Conservation (phyloP, 2,888 invertebrate genomes). For the Tenthredo distinguenda region DNA sequence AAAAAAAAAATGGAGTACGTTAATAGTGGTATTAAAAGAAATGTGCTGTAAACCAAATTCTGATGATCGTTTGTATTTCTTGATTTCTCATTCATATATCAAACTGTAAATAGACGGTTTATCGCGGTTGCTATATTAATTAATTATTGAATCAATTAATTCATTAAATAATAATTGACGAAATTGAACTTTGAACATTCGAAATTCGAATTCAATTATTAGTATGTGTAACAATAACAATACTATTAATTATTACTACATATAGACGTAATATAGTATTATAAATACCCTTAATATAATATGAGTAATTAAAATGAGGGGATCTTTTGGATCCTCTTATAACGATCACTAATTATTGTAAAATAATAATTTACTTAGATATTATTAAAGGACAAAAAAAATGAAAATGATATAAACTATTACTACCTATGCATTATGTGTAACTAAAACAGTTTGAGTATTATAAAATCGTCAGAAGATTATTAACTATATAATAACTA, state of each 20-base stretch:
- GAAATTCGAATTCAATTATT: slow-evolving; percentile 16
- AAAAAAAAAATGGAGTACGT: not conserved
- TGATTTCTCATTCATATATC: not conserved
- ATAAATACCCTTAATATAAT: not conserved
- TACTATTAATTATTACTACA: not conserved
- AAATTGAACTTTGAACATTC: slow-evolving; percentile 13
- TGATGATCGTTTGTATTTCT: not conserved
- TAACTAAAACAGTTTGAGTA: not conserved
- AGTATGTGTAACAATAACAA: slow-evolving; percentile 20
- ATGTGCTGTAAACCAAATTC: slow-evolving; percentile 44
- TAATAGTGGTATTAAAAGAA: not conserved
- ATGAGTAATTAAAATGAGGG: not conserved
- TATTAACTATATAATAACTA: slow-evolving; percentile 4
- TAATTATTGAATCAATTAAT: not conserved
- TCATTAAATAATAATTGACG: not conserved
- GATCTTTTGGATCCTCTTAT: not conserved
- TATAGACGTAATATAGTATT: not conserved
- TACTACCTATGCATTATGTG: not conserved
- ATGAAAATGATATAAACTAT: not conserved
- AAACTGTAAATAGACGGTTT: slow-evolving; percentile 10
- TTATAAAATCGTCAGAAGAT: not conserved
- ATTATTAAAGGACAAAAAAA: not conserved
- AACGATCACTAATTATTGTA: not conserved
- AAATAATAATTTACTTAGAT: not conserved
- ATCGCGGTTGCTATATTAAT: not conserved